A percentile compares a stretch with the other conserved stretches of the same genome.
phyloP scores from a whole-genome alignment of 2,113 vertebrate genomes.

The Bothrops jararaca region DNA sequence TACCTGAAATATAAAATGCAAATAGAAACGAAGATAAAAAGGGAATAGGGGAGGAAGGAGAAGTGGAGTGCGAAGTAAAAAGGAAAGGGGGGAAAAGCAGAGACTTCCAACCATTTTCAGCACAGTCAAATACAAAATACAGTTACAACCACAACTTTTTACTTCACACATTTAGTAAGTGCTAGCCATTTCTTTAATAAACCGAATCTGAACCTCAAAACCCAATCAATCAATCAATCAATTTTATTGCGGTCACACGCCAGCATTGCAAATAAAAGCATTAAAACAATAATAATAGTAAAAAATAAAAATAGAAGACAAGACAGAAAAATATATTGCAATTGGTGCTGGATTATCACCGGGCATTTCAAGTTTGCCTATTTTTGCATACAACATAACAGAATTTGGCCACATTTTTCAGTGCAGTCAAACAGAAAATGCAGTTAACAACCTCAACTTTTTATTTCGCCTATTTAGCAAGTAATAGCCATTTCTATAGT shows the following conservation, averaged over 20 bases:
- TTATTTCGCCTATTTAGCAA: not conserved
- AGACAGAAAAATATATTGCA: not conserved
- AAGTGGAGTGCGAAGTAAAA: not conserved
- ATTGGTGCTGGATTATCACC: not conserved
- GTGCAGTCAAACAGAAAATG: not conserved
- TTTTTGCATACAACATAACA: not conserved
- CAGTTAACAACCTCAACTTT: not conserved
- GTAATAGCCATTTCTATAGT: not conserved
- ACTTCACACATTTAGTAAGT: not conserved
- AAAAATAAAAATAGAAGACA: not conserved
- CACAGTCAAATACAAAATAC: not conserved
- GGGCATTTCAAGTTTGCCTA: not conserved
- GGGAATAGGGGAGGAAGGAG: not conserved
- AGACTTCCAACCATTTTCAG: not conserved
- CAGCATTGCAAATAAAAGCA: not conserved
- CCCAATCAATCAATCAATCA: not conserved
- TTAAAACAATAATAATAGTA: not conserved
- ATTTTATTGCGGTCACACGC: not conserved
- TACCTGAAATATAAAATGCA: not conserved
- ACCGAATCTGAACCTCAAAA: not conserved
- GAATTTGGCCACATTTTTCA: not conserved
- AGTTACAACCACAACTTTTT: not conserved
- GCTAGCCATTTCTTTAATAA: not conserved
- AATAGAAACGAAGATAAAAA: not conserved
- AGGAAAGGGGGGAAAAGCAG: not conserved